Percentiles rank a stretch among this genome's conserved stretches.
Evolutionary conservation across 2,888 invertebrate genomes (phyloP).

Genomic region (Spodoptera exigua): DNA sequence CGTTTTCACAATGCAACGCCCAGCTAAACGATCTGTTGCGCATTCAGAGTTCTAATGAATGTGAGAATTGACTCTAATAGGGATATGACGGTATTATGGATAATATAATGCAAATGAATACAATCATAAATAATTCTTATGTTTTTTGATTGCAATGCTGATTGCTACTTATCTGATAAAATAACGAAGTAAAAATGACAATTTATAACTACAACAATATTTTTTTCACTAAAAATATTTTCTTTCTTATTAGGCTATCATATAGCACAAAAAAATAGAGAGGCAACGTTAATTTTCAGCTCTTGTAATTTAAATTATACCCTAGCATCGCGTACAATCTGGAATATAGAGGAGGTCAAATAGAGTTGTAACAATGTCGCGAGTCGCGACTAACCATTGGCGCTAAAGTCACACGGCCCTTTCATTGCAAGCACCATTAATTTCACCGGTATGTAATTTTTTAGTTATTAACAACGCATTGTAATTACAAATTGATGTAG

Average conservation of each 20-base stretch:
- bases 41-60: constrained; percentile 61
- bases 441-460: constrained; percentile 58
- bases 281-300: no score
- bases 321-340: no score
- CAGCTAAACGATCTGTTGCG: constrained; percentile 39
- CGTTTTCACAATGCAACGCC: constrained; percentile 42
- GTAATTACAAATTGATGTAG: constrained; percentile 52
- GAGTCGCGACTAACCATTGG: constrained; percentile 34
- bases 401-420: constrained; percentile 40
- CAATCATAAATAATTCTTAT: constrained; percentile 53
- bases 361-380: constrained; percentile 20
- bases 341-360: no score
- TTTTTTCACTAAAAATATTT: no score
- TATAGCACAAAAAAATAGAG: no score
- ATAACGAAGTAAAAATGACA: no score
- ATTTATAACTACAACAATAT: no score
- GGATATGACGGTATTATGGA: constrained; percentile 61
- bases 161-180: constrained; percentile 12
- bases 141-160: constrained; percentile 37
- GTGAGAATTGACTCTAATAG: constrained; percentile 68
- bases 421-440: constrained; percentile 60
- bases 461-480: constrained; percentile 54
- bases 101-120: constrained; percentile 69
- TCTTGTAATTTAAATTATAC: no score
- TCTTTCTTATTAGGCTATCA: no score